These are phyloP conservation scores for Lycaena phlaeas DNA, from an alignment of 2,888 invertebrate species.

Conservation along the genomic window DNA sequence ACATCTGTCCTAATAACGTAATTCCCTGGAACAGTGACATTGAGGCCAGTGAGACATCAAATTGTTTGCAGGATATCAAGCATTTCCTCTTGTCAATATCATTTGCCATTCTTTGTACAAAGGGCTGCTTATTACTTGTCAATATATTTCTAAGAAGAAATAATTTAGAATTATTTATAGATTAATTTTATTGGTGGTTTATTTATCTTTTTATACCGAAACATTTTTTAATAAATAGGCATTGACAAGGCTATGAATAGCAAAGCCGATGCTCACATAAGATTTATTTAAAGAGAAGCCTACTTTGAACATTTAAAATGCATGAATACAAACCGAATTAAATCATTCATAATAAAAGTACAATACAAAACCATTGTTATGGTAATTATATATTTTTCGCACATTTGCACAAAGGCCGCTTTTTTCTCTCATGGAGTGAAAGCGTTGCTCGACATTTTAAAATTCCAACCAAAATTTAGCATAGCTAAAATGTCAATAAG, in stretches of 20 bases:
- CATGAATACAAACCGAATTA: not conserved
- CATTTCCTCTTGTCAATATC: constrained; percentile 3
- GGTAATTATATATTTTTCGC: constrained; percentile 5
- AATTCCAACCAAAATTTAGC: constrained; percentile 1
- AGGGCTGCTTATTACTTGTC: too few species aligned
- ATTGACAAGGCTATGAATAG: not conserved
- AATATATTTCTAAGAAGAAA: too few species aligned
- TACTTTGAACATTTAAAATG: not conserved
- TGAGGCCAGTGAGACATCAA: constrained; percentile 4
- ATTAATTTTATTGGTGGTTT: too few species aligned
- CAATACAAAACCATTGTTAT: constrained; percentile 2
- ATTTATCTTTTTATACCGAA: too few species aligned
- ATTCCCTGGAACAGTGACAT: not conserved
- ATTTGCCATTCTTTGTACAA: constrained; percentile 2
- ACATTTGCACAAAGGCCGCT: constrained; percentile 2
- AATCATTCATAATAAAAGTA: not conserved
- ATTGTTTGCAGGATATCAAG: constrained; percentile 3
- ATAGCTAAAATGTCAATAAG: not conserved
- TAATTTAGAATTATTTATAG: too few species aligned
- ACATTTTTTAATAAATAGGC: not conserved
- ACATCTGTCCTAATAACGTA: constrained; percentile 1
- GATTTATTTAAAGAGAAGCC: too few species aligned
- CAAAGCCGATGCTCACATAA: too few species aligned
- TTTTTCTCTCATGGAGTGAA: constrained; percentile 1
- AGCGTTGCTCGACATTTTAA: constrained; percentile 3